Percentiles rank a stretch among this genome's conserved stretches.
phyloP scores from a whole-genome alignment of 2,888 invertebrate species.

The Metacarcinus magister region DNA sequence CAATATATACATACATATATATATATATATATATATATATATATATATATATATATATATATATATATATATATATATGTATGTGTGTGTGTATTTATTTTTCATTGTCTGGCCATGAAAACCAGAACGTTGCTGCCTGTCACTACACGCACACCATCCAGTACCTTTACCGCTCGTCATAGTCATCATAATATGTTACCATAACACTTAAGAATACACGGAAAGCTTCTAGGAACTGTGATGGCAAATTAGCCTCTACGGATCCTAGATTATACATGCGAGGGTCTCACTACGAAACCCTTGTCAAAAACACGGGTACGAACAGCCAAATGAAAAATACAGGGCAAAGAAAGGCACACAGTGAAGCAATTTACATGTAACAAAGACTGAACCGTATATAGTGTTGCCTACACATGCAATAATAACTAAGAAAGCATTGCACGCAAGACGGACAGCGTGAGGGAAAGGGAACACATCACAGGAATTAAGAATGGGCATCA shows the following conservation, averaged over 20 bases:
- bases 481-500: background rate
- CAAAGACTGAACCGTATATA: background rate
- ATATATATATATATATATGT: conserved; percentile 20
- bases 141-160: no score
- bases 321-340: background rate
- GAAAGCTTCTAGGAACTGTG: background rate
- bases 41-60: conserved; percentile 35
- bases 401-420: background rate
- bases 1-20: background rate
- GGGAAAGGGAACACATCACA: background rate
- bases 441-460: background rate
- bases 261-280: background rate
- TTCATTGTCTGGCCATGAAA: background rate
- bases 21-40: background rate
- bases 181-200: background rate
- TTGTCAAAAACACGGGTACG: background rate
- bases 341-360: background rate
- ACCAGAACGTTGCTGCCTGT: no score
- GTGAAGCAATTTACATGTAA: background rate
- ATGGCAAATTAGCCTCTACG: background rate
- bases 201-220: background rate
- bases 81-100: background rate
- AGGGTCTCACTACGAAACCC: background rate
- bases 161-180: background rate
- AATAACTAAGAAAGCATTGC: background rate